phyloP scores from a whole-genome alignment of 2,113 vertebrate species.

The Ptilonorhynchus violaceus region DNA sequence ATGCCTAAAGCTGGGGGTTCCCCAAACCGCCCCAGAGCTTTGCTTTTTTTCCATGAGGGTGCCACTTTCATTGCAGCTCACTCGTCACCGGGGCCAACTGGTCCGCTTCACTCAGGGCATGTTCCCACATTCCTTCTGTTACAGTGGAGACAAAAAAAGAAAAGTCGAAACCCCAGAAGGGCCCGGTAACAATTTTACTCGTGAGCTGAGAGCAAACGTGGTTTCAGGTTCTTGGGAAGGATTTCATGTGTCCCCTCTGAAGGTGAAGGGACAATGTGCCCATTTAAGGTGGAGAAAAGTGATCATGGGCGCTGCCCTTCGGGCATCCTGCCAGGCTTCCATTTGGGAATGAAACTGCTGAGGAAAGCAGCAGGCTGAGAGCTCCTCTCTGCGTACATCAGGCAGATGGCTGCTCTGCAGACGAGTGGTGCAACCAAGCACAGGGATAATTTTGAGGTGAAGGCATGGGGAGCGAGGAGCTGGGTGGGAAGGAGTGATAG shows the following conservation, averaged over 20 bases:
- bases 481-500: background rate
- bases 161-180: conserved; percentile 5
- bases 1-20: background rate
- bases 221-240: conserved; percentile 47
- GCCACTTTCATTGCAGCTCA: conserved; percentile 13
- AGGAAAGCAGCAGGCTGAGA: background rate
- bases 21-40: background rate
- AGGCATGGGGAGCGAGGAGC: background rate
- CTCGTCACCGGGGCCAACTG: background rate
- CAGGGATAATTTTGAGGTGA: background rate
- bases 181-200: background rate
- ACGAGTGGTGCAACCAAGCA: background rate
- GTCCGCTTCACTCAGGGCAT: background rate
- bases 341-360: background rate
- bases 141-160: conserved; percentile 19
- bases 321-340: background rate
- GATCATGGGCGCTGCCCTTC: background rate
- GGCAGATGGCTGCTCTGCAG: background rate
- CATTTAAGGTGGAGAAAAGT: conserved; percentile 37
- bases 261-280: conserved; percentile 35
- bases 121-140: conserved; percentile 55
- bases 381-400: background rate
- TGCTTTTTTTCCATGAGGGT: background rate
- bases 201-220: background rate
- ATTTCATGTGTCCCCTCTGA: background rate